Conservation (phyloP, 2,113 vertebrate genomes). For the Acanthisitta chloris region DNA sequence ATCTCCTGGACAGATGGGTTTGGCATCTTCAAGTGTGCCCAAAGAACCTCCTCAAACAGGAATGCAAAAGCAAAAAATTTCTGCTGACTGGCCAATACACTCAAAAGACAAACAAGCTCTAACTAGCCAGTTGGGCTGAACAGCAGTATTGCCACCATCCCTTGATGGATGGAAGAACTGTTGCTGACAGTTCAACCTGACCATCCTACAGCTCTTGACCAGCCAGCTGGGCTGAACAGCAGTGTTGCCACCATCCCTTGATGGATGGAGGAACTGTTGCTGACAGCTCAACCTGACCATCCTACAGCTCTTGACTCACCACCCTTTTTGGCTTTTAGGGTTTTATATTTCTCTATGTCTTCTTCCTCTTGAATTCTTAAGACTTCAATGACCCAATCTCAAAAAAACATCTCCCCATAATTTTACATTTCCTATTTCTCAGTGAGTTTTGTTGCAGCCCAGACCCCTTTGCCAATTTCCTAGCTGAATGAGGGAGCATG, state of each 20-base stretch:
- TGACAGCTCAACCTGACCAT: rapidly evolving
- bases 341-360: neutral
- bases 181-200: no score
- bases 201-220: neutral
- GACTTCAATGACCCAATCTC: neutral
- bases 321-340: neutral
- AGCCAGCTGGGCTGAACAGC: neutral
- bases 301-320: neutral
- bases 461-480: neutral
- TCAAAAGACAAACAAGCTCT: neutral
- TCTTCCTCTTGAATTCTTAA: neutral
- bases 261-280: neutral
- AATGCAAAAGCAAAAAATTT: neutral
- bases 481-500: rapidly evolving
- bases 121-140: neutral
- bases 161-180: neutral
- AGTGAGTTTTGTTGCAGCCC: neutral
- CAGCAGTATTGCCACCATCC: neutral
- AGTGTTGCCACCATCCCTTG: neutral
- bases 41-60: neutral
- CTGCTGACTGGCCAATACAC: neutral
- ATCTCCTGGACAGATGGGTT: neutral
- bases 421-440: neutral
- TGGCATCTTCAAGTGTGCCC: neutral
- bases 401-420: neutral